Conservation (phyloP, 2,888 invertebrate genomes). For the Euproctis similis region DNA sequence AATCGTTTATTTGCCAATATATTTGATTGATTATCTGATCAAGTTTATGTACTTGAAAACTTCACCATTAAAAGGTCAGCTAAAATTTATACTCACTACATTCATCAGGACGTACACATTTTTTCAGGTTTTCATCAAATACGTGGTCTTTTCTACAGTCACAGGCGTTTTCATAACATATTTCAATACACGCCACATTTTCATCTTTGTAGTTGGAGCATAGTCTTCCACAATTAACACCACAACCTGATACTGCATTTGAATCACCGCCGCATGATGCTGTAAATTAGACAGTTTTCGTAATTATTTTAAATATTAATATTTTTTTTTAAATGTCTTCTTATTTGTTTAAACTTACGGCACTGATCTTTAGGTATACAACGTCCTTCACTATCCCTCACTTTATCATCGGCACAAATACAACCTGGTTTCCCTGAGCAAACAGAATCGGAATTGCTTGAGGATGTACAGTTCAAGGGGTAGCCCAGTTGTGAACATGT, state of each 20-base stretch:
- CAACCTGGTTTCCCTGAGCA: conserved; percentile 6
- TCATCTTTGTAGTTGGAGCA: conserved; percentile 12
- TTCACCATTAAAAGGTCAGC: too few species aligned
- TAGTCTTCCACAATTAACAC: conserved; percentile 12
- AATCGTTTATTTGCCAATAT: too few species aligned
- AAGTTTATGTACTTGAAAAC: too few species aligned
- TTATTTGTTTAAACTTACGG: conserved; percentile 27
- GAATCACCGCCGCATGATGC: conserved; percentile 22
- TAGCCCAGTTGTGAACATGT: conserved; percentile 10
- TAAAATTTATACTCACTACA: conserved; percentile 17
- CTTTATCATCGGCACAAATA: conserved; percentile 27
- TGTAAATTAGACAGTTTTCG: conserved; percentile 3
- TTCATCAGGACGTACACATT: conserved; percentile 13
- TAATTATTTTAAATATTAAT: too few species aligned
- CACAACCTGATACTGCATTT: conserved; percentile 12
- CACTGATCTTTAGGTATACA: conserved; percentile 25
- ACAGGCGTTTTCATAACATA: conserved; percentile 15
- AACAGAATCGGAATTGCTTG: neutral
- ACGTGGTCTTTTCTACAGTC: conserved; percentile 18
- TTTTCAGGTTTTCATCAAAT: conserved; percentile 11
- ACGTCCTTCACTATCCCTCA: conserved; percentile 18
- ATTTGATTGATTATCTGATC: too few species aligned
- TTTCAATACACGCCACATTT: conserved; percentile 6
- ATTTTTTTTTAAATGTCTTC: too few species aligned
- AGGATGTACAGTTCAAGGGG: too few species aligned